These are phyloP conservation scores for Chaetops frenatus DNA, from an alignment of 2,113 vertebrate species.

Conservation along the genomic window DNA sequence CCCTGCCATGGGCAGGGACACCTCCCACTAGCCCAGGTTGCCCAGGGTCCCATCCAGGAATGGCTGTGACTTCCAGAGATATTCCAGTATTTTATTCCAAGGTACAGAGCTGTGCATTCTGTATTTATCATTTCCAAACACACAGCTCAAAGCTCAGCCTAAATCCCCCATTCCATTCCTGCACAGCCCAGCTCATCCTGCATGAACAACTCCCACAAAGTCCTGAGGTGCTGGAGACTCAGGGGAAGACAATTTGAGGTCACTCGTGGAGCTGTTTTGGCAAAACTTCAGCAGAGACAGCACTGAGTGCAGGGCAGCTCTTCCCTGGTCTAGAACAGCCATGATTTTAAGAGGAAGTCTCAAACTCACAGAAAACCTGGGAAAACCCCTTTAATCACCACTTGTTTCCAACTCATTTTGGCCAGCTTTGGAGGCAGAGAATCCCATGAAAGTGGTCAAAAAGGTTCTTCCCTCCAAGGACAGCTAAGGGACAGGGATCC, in stretches of 20 bases:
- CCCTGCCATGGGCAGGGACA: background rate
- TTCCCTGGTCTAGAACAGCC: background rate
- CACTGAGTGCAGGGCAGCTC: background rate
- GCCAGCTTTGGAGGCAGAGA: background rate
- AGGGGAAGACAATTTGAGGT: background rate
- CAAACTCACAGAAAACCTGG: background rate
- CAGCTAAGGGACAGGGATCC: background rate
- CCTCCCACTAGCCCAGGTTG: background rate
- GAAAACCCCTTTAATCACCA: background rate
- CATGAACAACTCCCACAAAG: background rate
- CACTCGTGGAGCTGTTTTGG: background rate
- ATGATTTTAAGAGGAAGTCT: background rate
- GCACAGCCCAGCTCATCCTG: background rate
- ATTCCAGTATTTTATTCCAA: background rate
- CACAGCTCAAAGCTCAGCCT: background rate
- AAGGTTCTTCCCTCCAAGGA: background rate
- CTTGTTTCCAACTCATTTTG: background rate
- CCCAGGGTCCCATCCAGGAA: background rate
- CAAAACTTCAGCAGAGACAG: background rate
- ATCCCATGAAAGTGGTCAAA: background rate
- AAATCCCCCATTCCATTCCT: background rate
- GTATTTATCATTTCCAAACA: fast-evolving
- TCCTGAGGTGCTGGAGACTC: background rate
- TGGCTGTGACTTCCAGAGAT: background rate
- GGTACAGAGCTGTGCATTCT: background rate